phyloP scores from a whole-genome alignment of 1,140 invertebrate species.

The Linepithema humile region DNA sequence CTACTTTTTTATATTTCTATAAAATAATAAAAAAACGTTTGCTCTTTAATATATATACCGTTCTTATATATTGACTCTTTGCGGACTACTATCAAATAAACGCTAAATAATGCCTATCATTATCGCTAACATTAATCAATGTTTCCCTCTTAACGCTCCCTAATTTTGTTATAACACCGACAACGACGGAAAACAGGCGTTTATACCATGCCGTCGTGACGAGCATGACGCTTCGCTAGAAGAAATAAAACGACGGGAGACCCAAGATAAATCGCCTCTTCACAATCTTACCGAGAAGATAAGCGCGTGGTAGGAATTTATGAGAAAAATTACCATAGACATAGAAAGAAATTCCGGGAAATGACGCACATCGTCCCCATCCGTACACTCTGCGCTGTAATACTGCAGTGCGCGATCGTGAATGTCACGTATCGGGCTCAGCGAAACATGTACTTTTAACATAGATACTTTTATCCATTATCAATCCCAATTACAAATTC shows the following conservation, averaged over 20 bases:
- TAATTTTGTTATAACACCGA: slow-evolving; percentile 8
- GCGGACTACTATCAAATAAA: neutral
- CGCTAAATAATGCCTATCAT: neutral
- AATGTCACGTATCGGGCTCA: neutral
- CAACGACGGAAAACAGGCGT: neutral
- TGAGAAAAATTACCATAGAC: slow-evolving; percentile 51
- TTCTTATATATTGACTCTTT: no score
- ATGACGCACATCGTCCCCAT: neutral
- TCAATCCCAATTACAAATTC: slow-evolving; percentile 10
- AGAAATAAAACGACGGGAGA: slow-evolving; percentile 1
- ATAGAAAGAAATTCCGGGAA: slow-evolving; percentile 22
- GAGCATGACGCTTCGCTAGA: slow-evolving; percentile 21
- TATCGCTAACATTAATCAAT: neutral
- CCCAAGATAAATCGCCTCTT: slow-evolving; percentile 32
- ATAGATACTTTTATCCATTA: neutral
- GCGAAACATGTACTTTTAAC: neutral
- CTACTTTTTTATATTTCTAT: neutral
- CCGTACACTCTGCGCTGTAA: neutral
- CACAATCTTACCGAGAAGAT: slow-evolving; percentile 12
- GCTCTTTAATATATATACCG: neutral
- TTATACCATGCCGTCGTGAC: slow-evolving; percentile 21
- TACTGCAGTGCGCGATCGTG: neutral
- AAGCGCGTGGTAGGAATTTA: slow-evolving; percentile 38
- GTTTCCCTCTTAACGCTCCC: neutral
- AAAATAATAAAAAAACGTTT: neutral